Base-by-base conservation (phyloP, 2,797 vertebrate genomes). In the Lindbergichthys nudifrons region DNA sequence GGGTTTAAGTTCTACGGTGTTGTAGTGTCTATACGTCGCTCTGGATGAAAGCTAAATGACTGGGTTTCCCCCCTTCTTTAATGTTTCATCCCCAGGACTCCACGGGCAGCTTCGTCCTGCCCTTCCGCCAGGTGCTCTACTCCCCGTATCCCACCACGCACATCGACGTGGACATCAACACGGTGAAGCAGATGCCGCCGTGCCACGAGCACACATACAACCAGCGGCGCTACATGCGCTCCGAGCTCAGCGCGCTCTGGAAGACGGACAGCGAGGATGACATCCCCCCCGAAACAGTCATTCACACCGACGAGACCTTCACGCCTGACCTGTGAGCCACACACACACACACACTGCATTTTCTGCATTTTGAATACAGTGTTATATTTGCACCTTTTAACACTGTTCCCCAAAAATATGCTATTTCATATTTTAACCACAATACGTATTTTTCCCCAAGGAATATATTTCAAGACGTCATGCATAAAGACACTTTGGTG, bases 101-200 rank as follows among this genome's bases (percentile, higher is more conserved):
- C 65, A 97, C 96, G 1, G 97, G 98, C 84, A 99, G 97, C 82
- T 98, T 99, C 76, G 97, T 98, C 42, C 88, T 99, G 63, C 98
- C 98, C 4, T 99, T 97, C 88, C 95, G 97, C 65, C 98, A 99
- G 93, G 97, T 99, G 56, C 97, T 99, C 86, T 99, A 98, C 80
- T 97, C 97, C 0, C 96, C 97, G 0, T 98, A 97, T 76, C 98
- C 98, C 9, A 98, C 96, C 80, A 99, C 98, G 0, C 98, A 99
- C 90, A 98, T 99, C 43, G 98, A 99, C 30, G 97, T 99, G 36
- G 98, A 99, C 89, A 96, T 99, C 88, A 98, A 98, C 82, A 97
- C 97, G 0, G 97, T 99, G 59, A 98, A 97, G 88, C 98, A 99
- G 94, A 99, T 99, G 97, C 96, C 98, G 0, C 97, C 97, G 0